Conservation (phyloP, 2,113 vertebrate species). For the Gallinago jamesoni region DNA sequence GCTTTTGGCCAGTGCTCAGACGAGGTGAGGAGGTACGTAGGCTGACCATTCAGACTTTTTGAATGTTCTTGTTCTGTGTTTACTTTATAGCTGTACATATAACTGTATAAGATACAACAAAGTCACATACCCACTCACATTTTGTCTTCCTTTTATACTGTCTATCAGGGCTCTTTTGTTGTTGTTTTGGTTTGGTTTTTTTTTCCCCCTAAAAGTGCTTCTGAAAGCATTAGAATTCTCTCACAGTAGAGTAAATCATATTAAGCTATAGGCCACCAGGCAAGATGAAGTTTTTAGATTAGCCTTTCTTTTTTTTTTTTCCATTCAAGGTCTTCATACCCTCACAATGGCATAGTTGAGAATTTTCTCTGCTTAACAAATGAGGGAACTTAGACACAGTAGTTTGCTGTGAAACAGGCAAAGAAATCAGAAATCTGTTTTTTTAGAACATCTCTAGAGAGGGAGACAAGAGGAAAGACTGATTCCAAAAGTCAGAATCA, state of each 20-base stretch:
- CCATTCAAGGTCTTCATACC: background rate
- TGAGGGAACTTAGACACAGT: background rate
- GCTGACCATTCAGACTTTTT: background rate
- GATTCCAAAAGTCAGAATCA: slow-evolving; percentile 26
- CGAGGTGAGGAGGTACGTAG: background rate
- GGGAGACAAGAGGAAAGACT: slow-evolving; percentile 19
- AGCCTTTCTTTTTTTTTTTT: background rate
- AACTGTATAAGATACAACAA: background rate
- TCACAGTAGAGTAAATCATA: background rate
- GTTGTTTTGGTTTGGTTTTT: too few species aligned
- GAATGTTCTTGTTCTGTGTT: background rate
- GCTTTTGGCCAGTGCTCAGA: background rate
- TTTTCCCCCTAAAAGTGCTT: background rate
- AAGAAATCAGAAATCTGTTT: slow-evolving; percentile 3
- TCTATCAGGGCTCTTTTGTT: background rate
- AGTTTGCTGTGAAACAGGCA: slow-evolving; percentile 8
- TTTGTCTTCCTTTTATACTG: background rate
- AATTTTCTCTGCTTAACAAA: slow-evolving; percentile 25
- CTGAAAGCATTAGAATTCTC: background rate
- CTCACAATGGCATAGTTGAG: background rate
- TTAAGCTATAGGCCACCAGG: background rate
- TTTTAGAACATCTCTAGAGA: background rate
- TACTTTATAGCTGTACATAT: background rate
- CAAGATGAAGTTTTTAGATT: slow-evolving; percentile 1
- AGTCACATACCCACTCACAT: background rate